Conservation (phyloP, 2,797 vertebrate genomes). For the Pampus argenteus region DNA sequence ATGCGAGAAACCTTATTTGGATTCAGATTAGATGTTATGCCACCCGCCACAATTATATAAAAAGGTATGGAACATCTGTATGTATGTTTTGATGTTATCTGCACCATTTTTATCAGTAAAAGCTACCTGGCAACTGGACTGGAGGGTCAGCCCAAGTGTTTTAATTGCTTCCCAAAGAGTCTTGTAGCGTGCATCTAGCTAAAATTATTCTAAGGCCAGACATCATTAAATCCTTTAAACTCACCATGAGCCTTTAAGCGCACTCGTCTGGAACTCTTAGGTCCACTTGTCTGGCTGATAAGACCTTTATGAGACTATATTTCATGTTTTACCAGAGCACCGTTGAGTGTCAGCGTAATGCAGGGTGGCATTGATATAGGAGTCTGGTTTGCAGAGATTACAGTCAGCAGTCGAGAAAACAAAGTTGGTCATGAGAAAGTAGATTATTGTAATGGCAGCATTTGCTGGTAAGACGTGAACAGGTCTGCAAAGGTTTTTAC, state of each 20-base stretch:
- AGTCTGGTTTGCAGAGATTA: slow-evolving; percentile 67
- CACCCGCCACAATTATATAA: not conserved
- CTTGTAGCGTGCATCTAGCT: slow-evolving; percentile 14
- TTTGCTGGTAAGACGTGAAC: slow-evolving; percentile 21
- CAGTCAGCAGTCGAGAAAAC: slow-evolving; percentile 45
- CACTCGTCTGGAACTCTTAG: slow-evolving; percentile 65
- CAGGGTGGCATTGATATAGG: slow-evolving; percentile 65
- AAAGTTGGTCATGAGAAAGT: slow-evolving; percentile 52
- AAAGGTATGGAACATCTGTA: not conserved
- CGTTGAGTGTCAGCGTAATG: slow-evolving; percentile 62
- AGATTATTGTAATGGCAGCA: slow-evolving; percentile 38
- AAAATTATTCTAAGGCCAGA: slow-evolving; percentile 54
- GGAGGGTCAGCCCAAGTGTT: slow-evolving; percentile 18
- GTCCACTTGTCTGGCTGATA: slow-evolving; percentile 69
- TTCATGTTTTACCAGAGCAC: slow-evolving; percentile 67
- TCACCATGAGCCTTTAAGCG: slow-evolving; percentile 57
- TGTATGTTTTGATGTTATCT: not conserved
- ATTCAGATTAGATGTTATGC: not conserved
- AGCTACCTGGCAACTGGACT: not conserved
- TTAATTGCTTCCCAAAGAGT: slow-evolving; percentile 43
- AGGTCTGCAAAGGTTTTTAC: not conserved
- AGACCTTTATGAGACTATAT: slow-evolving; percentile 70
- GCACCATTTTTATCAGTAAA: slow-evolving; percentile 8
- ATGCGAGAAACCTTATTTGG: not conserved
- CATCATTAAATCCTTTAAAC: slow-evolving; percentile 68